phyloP scores from a whole-genome alignment of 2,888 invertebrate genomes.

The Erynnis tages region DNA sequence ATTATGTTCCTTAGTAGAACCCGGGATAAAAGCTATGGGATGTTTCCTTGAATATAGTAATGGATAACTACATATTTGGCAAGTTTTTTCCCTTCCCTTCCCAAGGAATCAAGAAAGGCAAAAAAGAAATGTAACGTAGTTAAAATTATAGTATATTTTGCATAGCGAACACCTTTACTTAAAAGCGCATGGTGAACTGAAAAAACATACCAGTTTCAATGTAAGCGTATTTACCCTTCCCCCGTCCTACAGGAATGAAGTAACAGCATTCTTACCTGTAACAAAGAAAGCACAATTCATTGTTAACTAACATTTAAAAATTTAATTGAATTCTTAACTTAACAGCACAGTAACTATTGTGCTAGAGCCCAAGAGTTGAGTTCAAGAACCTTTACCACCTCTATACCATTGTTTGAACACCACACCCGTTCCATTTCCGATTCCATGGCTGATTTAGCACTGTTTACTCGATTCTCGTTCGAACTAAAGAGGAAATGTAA shows the following conservation, averaged over 20 bases:
- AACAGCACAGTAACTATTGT: slow-evolving; percentile 28
- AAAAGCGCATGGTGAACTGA: no score
- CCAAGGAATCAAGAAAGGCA: no score
- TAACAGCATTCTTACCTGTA: slow-evolving; percentile 38
- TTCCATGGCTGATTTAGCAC: slow-evolving; percentile 45
- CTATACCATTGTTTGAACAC: slow-evolving; percentile 32
- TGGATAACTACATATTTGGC: no score
- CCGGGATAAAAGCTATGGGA: no score
- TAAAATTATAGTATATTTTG: no score
- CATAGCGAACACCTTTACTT: no score
- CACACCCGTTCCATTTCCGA: slow-evolving; percentile 34
- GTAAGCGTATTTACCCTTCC: slow-evolving; percentile 12
- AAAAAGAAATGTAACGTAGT: no score
- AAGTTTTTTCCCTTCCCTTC: no score
- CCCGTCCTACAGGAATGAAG: slow-evolving; percentile 9
- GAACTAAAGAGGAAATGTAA: slow-evolving; percentile 46
- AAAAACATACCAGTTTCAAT: no score
- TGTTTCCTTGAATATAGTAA: no score
- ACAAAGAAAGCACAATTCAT: slow-evolving; percentile 35
- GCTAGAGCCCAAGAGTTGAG: slow-evolving; percentile 33
- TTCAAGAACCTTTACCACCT: slow-evolving; percentile 37
- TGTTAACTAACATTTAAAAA: slow-evolving; percentile 27
- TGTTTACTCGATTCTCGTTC: slow-evolving; percentile 47
- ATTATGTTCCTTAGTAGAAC: no score
- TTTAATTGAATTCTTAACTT: slow-evolving; percentile 25